Evolutionary conservation across 2,797 vertebrate species (phyloP).

Genomic region (Pteropus rufus): DNA sequence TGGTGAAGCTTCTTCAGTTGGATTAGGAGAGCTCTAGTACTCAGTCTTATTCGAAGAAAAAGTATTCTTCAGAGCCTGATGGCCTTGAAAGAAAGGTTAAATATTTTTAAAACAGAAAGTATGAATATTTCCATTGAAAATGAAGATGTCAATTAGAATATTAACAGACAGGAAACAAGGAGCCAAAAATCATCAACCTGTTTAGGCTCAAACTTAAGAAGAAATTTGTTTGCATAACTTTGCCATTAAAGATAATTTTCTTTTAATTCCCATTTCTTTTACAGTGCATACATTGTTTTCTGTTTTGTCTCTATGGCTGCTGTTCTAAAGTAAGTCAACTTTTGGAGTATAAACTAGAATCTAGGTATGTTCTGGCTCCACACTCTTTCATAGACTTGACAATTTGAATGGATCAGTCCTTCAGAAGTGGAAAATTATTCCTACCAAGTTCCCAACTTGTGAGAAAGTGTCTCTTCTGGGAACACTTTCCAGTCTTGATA

Average conservation of each 20-base stretch:
- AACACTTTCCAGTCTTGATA: neutral
- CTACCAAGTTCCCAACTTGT: neutral
- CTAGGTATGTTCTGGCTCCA: neutral
- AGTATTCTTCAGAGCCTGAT: neutral
- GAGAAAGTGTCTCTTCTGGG: neutral
- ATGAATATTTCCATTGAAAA: neutral
- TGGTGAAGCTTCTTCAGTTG: neutral
- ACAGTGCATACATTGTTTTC: neutral
- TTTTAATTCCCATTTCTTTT: neutral
- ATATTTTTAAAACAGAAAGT: neutral
- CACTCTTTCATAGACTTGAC: neutral
- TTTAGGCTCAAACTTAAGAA: neutral
- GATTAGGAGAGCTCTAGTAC: neutral
- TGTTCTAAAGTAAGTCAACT: neutral
- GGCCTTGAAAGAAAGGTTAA: slow-evolving; percentile 18
- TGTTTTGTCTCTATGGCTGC: neutral
- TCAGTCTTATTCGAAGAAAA: slow-evolving; percentile 13
- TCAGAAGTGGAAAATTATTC: neutral
- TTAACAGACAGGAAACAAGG: neutral
- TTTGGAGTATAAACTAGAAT: neutral
- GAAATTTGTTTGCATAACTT: neutral
- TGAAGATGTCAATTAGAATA: neutral
- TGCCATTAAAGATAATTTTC: neutral
- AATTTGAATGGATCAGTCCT: neutral
- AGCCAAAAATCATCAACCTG: neutral